These are phyloP conservation scores for Eidolon dupreanum DNA, from an alignment of 2,797 vertebrate genomes.

Conservation along the genomic window DNA sequence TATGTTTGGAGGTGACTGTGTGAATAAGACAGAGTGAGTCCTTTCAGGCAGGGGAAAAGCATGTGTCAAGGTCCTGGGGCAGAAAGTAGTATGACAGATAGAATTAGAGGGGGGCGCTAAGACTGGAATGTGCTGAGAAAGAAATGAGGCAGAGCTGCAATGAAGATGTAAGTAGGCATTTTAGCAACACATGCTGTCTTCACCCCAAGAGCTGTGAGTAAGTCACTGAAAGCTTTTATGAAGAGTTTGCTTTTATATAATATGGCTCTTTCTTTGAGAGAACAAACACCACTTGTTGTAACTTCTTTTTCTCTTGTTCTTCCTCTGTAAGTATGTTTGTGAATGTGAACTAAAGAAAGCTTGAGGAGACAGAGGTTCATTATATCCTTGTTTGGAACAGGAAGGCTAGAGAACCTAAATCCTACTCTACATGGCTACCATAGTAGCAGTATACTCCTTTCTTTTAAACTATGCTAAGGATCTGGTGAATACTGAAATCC, in stretches of 20 bases:
- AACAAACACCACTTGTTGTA: not conserved
- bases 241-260: not conserved
- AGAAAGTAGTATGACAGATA: not conserved
- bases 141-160: not conserved
- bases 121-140: not conserved
- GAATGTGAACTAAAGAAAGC: not conserved
- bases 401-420: not conserved
- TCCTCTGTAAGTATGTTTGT: not conserved
- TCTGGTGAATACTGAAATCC: not conserved
- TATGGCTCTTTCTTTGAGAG: not conserved
- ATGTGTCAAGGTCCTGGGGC: not conserved
- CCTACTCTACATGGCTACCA: not conserved
- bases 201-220: not conserved
- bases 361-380: not conserved
- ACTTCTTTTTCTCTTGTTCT: not conserved
- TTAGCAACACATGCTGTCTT: not conserved
- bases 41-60: not conserved
- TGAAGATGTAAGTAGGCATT: not conserved
- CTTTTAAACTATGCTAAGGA: not conserved
- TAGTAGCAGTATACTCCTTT: rapidly evolving
- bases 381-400: not conserved
- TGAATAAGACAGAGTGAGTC: not conserved
- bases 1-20: not conserved
- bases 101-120: not conserved
- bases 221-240: not conserved